These are phyloP conservation scores for Hydrophis major DNA, from an alignment of 2,797 vertebrate genomes.

Conservation along the genomic window DNA sequence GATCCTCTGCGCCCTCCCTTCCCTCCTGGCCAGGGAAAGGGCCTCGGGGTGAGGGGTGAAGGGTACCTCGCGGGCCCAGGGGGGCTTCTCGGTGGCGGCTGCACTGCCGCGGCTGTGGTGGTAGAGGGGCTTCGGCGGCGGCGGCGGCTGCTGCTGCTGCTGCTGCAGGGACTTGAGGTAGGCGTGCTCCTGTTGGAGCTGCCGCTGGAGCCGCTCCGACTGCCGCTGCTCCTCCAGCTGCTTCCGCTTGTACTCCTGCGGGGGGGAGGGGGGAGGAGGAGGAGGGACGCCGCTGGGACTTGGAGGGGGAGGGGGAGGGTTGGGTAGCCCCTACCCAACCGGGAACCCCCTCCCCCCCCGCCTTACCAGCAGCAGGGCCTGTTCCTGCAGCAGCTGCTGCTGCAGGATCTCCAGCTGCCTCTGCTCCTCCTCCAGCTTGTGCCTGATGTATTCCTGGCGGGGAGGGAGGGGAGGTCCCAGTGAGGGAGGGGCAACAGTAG, in stretches of 20 bases:
- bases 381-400: conserved; percentile 95
- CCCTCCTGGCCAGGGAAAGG: accelerated
- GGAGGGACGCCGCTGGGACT: conserved; percentile 5
- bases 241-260: conserved; percentile 90
- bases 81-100: conserved; percentile 85
- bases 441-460: conserved; percentile 91
- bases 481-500: neutral
- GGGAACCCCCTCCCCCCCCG: neutral
- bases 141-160: conserved; percentile 68
- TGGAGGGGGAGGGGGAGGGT: no score
- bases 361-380: conserved; percentile 92
- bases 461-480: conserved; percentile 19
- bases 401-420: conserved; percentile 94
- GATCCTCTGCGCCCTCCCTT: accelerated
- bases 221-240: conserved; percentile 94
- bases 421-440: conserved; percentile 95
- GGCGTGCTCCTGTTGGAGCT: conserved; percentile 92
- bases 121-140: conserved; percentile 79
- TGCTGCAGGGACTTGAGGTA: conserved; percentile 92
- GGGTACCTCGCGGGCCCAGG: conserved; percentile 85
- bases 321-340: neutral
- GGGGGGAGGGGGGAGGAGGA: neutral
- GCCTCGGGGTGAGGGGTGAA: no score
- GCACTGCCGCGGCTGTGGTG: conserved; percentile 88
- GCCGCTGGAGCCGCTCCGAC: conserved; percentile 89